Evolutionary conservation across 2,888 invertebrate species (phyloP).

Genomic region (Notodonta ziczac): DNA sequence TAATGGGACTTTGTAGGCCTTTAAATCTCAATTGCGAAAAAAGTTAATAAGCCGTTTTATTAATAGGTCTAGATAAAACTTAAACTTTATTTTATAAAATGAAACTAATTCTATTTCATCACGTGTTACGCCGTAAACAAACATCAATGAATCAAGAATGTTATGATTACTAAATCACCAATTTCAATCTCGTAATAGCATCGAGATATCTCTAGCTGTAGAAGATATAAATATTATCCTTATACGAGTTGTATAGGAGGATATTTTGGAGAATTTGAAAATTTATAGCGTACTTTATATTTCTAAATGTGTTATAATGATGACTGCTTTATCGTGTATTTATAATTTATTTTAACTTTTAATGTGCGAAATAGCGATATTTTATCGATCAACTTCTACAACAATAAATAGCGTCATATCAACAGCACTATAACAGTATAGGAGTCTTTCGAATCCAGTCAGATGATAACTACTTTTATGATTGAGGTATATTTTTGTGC

Average conservation of each 20-base stretch:
- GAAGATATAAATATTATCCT: constrained; percentile 3
- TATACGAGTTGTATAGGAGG: constrained; percentile 1
- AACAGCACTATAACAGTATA: no score
- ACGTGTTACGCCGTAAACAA: not conserved
- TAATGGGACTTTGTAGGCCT: no score
- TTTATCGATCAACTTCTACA: no score
- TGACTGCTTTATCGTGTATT: not conserved
- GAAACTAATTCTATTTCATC: not conserved
- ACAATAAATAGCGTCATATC: no score
- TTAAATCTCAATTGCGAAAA: no score
- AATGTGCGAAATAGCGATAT: no score
- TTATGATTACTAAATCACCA: not conserved
- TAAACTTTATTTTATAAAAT: not conserved
- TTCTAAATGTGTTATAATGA: not conserved
- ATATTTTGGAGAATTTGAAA: not conserved
- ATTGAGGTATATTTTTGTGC: not conserved
- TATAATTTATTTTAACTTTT: not conserved
- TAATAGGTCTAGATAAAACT: no score
- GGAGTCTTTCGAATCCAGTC: no score
- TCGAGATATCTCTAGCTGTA: not conserved
- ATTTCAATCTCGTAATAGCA: not conserved
- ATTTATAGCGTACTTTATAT: not conserved
- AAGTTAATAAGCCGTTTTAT: not conserved
- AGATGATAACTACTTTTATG: no score
- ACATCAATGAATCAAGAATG: not conserved